These are phyloP conservation scores for Drosophila obscura DNA, from an alignment of 1,140 invertebrate genomes.

Conservation along the genomic window DNA sequence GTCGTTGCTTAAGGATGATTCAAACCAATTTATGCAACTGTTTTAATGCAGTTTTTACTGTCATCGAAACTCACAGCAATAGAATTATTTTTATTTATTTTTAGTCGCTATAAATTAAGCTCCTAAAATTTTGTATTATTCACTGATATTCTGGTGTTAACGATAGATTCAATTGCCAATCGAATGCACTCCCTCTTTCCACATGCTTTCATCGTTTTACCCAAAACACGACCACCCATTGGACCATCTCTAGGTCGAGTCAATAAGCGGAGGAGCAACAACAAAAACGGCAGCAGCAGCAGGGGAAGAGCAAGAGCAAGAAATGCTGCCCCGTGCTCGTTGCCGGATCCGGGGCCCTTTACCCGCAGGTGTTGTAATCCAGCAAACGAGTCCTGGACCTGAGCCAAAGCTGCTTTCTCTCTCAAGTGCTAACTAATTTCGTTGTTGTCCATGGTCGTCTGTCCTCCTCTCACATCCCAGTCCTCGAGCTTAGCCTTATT, in stretches of 20 bases:
- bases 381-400: constrained; percentile 62
- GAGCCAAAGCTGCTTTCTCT: constrained; percentile 69
- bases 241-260: constrained; percentile 27
- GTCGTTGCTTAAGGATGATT: too few relatives aligned
- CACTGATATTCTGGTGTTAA: too few relatives aligned
- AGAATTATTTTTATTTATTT: background rate
- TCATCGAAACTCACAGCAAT: background rate
- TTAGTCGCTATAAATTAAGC: background rate
- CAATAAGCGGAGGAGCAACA: constrained; percentile 11
- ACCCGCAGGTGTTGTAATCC: constrained; percentile 80
- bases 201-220: too few relatives aligned
- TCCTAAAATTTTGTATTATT: too few relatives aligned
- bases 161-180: too few relatives aligned
- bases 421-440: constrained; percentile 80
- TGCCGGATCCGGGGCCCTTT: constrained; percentile 15
- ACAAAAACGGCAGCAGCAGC: constrained; percentile 6
- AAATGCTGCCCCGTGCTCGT: constrained; percentile 1
- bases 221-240: background rate
- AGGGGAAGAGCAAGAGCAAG: constrained; percentile 4
- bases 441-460: constrained; percentile 53
- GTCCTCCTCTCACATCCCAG: background rate
- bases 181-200: too few relatives aligned
- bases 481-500: constrained; percentile 45
- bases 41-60: too few relatives aligned
- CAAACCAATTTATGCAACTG: too few relatives aligned